Evolutionary conservation across 1,140 invertebrate genomes (phyloP).

Genomic region (Tetragnatha versicolor): DNA sequence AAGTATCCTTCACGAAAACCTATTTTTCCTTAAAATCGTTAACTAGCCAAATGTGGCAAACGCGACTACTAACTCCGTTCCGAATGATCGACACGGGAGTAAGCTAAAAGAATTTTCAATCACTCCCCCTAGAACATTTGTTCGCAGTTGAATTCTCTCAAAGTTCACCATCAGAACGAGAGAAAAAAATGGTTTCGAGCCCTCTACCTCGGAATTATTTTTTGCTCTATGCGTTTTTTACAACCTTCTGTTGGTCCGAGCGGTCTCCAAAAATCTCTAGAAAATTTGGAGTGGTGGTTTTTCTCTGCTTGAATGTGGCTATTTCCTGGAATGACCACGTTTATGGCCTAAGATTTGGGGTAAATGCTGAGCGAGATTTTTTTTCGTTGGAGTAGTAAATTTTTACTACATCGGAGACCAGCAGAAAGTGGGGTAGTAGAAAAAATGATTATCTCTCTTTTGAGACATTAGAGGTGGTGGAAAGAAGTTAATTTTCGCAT

Average conservation of each 20-base stretch:
- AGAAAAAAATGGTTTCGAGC: neutral
- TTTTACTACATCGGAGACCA: constrained; percentile 1
- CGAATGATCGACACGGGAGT: constrained; percentile 27
- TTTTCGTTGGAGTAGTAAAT: constrained; percentile 15
- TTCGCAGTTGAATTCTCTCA: constrained; percentile 12
- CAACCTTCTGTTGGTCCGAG: neutral
- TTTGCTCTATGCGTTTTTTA: neutral
- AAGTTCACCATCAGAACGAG: neutral
- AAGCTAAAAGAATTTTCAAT: constrained; percentile 30
- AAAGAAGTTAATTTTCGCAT: no score
- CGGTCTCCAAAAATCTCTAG: neutral
- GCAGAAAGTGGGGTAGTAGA: neutral
- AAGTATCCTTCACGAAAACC: neutral
- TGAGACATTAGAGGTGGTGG: no score
- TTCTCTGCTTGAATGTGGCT: constrained; percentile 14
- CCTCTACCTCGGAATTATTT: neutral
- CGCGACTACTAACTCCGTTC: no score
- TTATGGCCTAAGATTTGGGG: constrained; percentile 18
- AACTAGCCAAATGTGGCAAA: neutral
- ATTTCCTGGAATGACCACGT: constrained; percentile 27
- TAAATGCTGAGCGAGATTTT: constrained; percentile 11
- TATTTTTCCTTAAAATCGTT: neutral
- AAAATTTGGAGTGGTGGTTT: neutral
- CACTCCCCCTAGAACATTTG: constrained; percentile 29
- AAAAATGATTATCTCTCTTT: no score